Evolutionary conservation across 2,888 invertebrate genomes (phyloP), one percentile per base, ranked within the genome.

Genomic region (Ophion ventricosus): DNA sequence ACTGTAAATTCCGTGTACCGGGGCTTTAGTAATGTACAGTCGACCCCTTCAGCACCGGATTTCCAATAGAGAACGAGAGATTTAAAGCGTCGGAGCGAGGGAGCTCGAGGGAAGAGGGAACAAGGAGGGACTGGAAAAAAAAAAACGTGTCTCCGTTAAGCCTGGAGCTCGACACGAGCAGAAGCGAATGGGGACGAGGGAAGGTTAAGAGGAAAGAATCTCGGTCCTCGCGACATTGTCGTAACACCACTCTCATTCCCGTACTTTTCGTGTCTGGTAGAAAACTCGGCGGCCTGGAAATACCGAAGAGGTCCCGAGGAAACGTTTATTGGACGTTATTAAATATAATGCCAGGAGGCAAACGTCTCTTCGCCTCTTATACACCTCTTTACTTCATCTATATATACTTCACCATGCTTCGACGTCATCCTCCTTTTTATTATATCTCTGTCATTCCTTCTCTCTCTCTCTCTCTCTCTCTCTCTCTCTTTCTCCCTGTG

Each of bases 241-340:
- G 80, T 57, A 69, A 63, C 61, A 29, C 59, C 54, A 67, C 66
- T 67, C 72, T 2, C 17, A 63, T 59, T 75, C 66, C 23, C 54
- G 40, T 40, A 72, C 40, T 40, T 59, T 56, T 74, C 66, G 57
- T 66, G 56, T 70, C 66, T 74, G 40, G 57, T 64, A 79, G 74
- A 49, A 49, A 49, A 83, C 54, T 74, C 75, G 64, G 61, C 56
- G 66, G 72, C 49, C 76, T 57, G 72, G 78, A 78, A 84, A 80
- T 61, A 80, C 70, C 79, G 82, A 77, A 80, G 74, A 56, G 64
- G 70, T 83, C 56, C 69, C 75, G 72, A 74, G 83, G 40, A 82
- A 86, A 87, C 88, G 87, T 88, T 87, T 90, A 91, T 91, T 89
- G 90, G 89, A 90, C 88, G 88, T 90, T 91, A 91, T 90, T 90